Base-by-base conservation (phyloP, 2,888 invertebrate genomes). In the Trichogramma evanescens region DNA sequence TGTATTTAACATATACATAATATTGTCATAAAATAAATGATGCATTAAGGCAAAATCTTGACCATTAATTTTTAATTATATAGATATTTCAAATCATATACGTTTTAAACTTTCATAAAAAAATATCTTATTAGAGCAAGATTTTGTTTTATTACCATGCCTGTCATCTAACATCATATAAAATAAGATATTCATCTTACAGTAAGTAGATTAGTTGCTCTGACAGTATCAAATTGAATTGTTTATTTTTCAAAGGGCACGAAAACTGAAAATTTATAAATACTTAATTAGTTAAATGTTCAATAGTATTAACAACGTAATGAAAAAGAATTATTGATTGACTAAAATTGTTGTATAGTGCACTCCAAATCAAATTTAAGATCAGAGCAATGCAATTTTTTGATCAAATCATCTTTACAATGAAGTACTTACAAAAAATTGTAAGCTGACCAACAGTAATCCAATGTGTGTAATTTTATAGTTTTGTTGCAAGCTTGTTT, bases 161-260 rank as follows among this genome's bases (percentile, higher is more conserved):
- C 26, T 26, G 26, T 26, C 26, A 26, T 26, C 26, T 26, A 26
- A 26, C 26, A 26, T 26, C 26, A 26, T 26, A 26, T 26, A 26
- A 26, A 26, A 26, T 26, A 26, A 26, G 26, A 26, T 26, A 26
- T 26, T 2, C 26, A 26, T 45, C 8, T 38, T 61, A 56, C 61
- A 63, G 59, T 59, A 71, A 71, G 72, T 72, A 72, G 71, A 69
- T 71, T 73, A 71, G 71, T 70, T 73, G 72, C 66, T 71, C 69
- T 68, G 67, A 66, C 67, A 65, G 67, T 65, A 64, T 61, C 67
- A 63, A 55, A 70, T 69, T 70, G 76, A 74, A 76, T 73, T 75
- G 76, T 73, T 77, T 75, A 75, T 77, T 75, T 77, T 77, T 77
- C 71, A 71, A 77, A 77, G 77, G 73, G 77, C 77, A 77, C 77